phyloP scores from a whole-genome alignment of 2,113 vertebrate genomes.

The Phaethornis superciliosus region DNA sequence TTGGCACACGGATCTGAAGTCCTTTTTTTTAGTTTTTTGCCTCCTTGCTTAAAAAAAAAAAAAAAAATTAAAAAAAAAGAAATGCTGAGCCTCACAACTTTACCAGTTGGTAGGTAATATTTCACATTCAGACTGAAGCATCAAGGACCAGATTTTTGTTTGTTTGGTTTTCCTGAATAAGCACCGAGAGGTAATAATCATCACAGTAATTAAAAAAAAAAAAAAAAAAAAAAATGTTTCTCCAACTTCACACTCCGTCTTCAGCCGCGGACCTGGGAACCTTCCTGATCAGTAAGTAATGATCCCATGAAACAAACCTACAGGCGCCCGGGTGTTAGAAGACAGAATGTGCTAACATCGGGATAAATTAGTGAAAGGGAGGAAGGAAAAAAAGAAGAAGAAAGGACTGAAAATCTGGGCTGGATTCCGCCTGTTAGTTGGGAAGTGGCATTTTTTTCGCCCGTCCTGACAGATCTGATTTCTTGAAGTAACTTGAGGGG shows the following conservation, averaged over 20 bases:
- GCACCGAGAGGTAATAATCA: constrained; percentile 71
- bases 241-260: constrained; percentile 83
- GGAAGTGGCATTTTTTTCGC: constrained; percentile 85
- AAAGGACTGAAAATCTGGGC: constrained; percentile 88
- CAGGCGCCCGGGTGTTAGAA: constrained; percentile 85
- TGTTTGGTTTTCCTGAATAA: constrained; percentile 74
- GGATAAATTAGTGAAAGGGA: constrained; percentile 86
- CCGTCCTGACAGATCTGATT: constrained; percentile 85
- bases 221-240: constrained; percentile 52
- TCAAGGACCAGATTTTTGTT: constrained; percentile 65
- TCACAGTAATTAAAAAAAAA: neutral
- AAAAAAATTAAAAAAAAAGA: neutral
- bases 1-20: constrained; percentile 77
- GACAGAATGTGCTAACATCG: constrained; percentile 87
- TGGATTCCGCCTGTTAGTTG: constrained; percentile 86
- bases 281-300: constrained; percentile 85
- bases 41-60: constrained; percentile 25
- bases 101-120: constrained; percentile 75
- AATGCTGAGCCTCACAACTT: constrained; percentile 72
- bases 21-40: constrained; percentile 69
- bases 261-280: constrained; percentile 79
- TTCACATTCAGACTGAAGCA: constrained; percentile 80
- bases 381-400: constrained; percentile 76
- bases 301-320: constrained; percentile 84
- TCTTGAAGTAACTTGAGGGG: constrained; percentile 81